Evolutionary conservation across 2,888 invertebrate genomes (phyloP).

Genomic region (Amblyteles armatorius): DNA sequence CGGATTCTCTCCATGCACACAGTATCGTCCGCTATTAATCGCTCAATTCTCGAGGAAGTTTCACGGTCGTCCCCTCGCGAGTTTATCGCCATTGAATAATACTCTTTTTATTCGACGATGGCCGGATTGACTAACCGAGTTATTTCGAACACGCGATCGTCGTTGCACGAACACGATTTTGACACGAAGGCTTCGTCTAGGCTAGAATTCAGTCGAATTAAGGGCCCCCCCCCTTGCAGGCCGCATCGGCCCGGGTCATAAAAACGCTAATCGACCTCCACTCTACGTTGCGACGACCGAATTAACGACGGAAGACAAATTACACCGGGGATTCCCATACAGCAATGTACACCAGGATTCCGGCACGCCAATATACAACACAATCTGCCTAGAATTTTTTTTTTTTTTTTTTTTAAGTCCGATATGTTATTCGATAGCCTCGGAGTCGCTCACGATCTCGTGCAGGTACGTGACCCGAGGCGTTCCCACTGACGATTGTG

Average conservation of each 20-base stretch:
- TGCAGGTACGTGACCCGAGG: constrained; percentile 25
- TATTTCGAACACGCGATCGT: constrained; percentile 64
- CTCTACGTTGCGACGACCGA: neutral
- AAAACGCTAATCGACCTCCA: constrained; percentile 23
- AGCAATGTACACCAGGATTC: neutral
- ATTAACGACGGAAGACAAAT: constrained; percentile 10
- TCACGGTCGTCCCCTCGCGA: constrained; percentile 4
- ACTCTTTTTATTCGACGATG: constrained; percentile 6
- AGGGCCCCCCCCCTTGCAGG: neutral
- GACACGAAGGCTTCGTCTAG: constrained; percentile 28
- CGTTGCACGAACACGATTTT: constrained; percentile 47
- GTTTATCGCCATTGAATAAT: constrained; percentile 7
- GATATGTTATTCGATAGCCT: constrained; percentile 24
- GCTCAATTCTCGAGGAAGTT: neutral
- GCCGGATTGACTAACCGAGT: constrained; percentile 21
- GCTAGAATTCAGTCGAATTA: constrained; percentile 25
- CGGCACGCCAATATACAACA: neutral
- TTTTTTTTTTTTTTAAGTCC: neutral
- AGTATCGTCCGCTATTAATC: neutral
- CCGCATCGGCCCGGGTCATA: neutral
- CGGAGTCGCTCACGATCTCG: constrained; percentile 15
- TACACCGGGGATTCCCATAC: neutral
- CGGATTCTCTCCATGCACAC: neutral
- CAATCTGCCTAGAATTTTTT: neutral
- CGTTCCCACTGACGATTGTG: constrained; percentile 3